Evolutionary conservation across 1,140 invertebrate genomes (phyloP), one percentile per base, ranked within the genome.

Genomic region (Acromyrmex charruanus): DNA sequence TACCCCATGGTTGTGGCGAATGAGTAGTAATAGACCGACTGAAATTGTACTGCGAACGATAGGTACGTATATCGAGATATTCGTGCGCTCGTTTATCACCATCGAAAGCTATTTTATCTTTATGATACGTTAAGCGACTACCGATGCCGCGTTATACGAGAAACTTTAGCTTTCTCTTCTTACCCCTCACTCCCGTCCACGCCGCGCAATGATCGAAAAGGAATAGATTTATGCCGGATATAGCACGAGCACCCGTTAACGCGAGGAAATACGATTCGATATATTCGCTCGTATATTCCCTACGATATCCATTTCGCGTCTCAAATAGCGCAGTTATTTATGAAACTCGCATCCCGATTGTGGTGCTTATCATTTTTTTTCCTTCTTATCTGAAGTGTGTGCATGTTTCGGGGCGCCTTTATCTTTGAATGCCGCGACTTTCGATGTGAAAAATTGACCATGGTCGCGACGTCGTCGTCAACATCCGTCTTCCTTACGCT

Each of bases 171-270:
- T 44, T 16, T n/a, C 49, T 3, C 58, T 5, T 59, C 61, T 14
- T 16, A 31, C 7, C 31, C 10, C 65, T 21, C 14, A 16, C 21
- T 35, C 3, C 7, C 44, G 44, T 18, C 49, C 21, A 3, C 18
- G 1, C 21, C 25, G 21, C 66, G 53, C 79, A 61, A 74, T 74
- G 68, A 82, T 82, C 80, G 80, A 82, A 74, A 82, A 74, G 68
- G 80, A 82, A 72, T 82, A 74, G 68, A 82, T 82, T 82, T 74
- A 74, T 72, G 80, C 80, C 80, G 80, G 68, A 74, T 82, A 31
- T 61, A 65, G 68, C 68, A 25, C 55, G 80, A 82, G 80, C 55
- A 18, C 35, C 80, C 68, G 80, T 82, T 82, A 82, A 82, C 68
- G 69, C 80, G 80, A 82, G 53, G 68, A 61, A 82, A 82, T 74